phyloP scores from a whole-genome alignment of 2,797 vertebrate genomes.

The Hylomyscus alleni region DNA sequence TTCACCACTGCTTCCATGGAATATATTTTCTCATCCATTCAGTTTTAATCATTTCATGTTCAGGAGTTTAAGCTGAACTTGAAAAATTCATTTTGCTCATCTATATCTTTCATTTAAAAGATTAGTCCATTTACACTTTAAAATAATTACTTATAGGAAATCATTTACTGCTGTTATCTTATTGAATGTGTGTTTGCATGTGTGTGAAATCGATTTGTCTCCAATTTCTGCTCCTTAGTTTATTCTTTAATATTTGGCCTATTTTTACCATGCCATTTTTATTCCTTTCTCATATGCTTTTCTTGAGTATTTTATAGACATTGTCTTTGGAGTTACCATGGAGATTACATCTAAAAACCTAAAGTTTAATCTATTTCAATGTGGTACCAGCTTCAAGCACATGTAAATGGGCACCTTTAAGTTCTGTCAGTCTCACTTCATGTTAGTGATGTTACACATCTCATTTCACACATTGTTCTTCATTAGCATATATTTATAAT shows the following conservation, averaged over 20 bases:
- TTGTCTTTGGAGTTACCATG: neutral
- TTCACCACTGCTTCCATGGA: neutral
- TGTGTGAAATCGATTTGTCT: neutral
- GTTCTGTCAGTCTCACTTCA: neutral
- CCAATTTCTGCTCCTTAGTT: neutral
- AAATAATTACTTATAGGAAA: neutral
- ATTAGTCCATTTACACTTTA: neutral
- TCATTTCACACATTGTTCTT: neutral
- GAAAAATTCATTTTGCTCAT: neutral
- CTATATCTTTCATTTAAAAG: neutral
- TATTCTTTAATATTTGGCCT: neutral
- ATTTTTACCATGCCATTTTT: neutral
- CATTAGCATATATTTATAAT: neutral
- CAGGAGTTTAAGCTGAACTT: neutral
- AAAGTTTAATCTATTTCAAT: neutral
- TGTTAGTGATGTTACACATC: neutral
- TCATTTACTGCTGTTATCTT: neutral
- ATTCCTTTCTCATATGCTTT: neutral
- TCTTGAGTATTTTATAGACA: neutral
- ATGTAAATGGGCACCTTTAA: neutral
- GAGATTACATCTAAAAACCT: neutral
- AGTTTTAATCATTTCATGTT: neutral
- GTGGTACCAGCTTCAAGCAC: neutral
- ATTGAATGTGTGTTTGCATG: neutral
- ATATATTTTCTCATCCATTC: neutral